phyloP scores from a whole-genome alignment of 2,113 vertebrate species.

The Arvicanthis niloticus region DNA sequence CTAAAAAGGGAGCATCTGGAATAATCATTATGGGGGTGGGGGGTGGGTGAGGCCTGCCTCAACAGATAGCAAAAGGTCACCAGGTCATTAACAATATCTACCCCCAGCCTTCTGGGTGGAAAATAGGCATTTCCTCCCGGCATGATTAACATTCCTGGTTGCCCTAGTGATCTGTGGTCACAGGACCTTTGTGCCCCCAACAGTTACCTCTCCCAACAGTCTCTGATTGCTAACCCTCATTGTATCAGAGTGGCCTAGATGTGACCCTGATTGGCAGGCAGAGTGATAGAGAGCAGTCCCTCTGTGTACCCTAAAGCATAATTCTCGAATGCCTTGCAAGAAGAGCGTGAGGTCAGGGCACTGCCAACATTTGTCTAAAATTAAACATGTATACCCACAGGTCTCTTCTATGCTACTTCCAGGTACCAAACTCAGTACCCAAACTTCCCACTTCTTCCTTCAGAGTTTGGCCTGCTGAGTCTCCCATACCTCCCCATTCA shows the following conservation, averaged over 20 bases:
- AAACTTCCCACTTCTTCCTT: not conserved
- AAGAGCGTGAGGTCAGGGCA: not conserved
- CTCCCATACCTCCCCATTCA: not conserved
- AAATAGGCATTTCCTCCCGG: not conserved
- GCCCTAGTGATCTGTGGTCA: not conserved
- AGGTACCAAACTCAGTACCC: not conserved
- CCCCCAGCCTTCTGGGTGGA: not conserved
- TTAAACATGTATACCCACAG: not conserved
- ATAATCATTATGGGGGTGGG: not conserved
- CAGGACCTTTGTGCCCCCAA: not conserved
- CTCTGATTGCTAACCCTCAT: not conserved
- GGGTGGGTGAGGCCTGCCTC: not conserved
- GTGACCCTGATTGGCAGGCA: not conserved
- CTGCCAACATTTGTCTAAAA: not conserved
- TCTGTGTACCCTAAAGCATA: not conserved
- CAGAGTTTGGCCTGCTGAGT: not conserved
- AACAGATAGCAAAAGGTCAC: not conserved
- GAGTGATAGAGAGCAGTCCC: too few species aligned
- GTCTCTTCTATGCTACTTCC: not conserved
- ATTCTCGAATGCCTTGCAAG: not conserved
- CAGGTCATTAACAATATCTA: not conserved
- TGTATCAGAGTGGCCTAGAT: too few species aligned
- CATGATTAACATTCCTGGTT: not conserved
- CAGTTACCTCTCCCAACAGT: not conserved
- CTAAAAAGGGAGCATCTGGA: not conserved